Evolutionary conservation across 2,888 invertebrate species (phyloP), one percentile per base, ranked within the genome.

Genomic region (Drosophila antonietae): DNA sequence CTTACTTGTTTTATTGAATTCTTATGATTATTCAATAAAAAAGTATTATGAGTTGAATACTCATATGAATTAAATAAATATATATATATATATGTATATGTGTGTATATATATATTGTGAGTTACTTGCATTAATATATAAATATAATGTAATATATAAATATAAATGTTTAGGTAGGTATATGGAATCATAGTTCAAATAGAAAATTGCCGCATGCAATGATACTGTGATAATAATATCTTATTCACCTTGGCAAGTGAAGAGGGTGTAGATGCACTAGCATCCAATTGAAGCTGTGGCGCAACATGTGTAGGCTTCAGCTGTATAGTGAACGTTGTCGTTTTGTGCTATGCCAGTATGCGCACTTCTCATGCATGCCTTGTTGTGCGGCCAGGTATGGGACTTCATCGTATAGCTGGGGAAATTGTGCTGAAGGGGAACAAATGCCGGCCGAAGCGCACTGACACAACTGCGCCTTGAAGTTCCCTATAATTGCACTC

Each of bases 181-280:
- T 31, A 28, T 49, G 31, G 3, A 7, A 23, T 15, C 14, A 23
- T 20, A 46, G 5, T 46, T 2, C 9, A 49, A 49, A 52, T 10
- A 23, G 15, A 23, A 6, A 23, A 8, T 23, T 23, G 0, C 23
- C 68, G 68, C 68, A 69, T 59, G 61, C 59, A 69, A 77, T 78
- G 63, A 66, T 67, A 67, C 55, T 56, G 59, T 55, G 60, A 68
- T 65, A 71, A 78, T 68, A 66, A 64, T 66, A 74, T 59, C 49
- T 68, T 57, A 44, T 57, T 60, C 49, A 46, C 31, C 44, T 53
- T 58, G 35, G 51, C 43, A 57, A 44, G 43, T 33, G 33, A 68
- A 65, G n/a, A 56, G 44, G 47, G 35, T 39, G 20, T 55, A 33
- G 44, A 60, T 44, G 33, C 56, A 41, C 37, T 56, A 52, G 10